Base-by-base conservation (phyloP, 1,140 invertebrate species). In the Formica exsecta region DNA sequence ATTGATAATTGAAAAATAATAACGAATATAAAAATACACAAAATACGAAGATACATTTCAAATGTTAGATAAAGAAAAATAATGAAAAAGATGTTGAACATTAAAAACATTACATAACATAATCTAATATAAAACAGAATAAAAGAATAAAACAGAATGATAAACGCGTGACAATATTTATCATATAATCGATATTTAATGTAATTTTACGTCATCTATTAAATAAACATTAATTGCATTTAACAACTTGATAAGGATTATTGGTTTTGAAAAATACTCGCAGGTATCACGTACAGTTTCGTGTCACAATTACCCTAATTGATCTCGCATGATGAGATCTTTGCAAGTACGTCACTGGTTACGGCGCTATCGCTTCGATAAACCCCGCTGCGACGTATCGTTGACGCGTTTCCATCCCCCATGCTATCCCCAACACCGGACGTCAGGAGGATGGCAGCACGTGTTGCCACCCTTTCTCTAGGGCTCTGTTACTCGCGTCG, bases 381-480 rank as follows among this genome's bases (percentile, higher is more conserved):
- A 83, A 4, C 61, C 9, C 22, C 22, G 29, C 22, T 85, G 73
- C 70, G 41, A 76, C 32, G 9, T 75, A 76, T 36, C 66, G 36
- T 81, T 73, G 66, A 81, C 54, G 54, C 54, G 54, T 81, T 73
- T 76, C 11, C 71, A 71, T 44, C 19, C 48, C 54, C 25, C 68
- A 16, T 13, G 38, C 41, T 9, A 64, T n/a, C 16, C 41, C 44
- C 19, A 29, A 64, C 48, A 16, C 65, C 44, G 32, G 41, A 86
- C 36, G 65, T 86, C 44, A 86, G 16, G 41, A 25, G 71, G 19
- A 61, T 80, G 44, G 54, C 57, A 73, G 76, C 62, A 81, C 84
- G 41, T 62, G 44, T 83, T 71, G 54, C 13, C 22, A 74, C 59
- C 54, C 36, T 86, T 32, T 57, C 8, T n/a, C 4, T 71, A 32